Conservation (phyloP, 2,113 vertebrate genomes). For the Carassius gibelio region DNA sequence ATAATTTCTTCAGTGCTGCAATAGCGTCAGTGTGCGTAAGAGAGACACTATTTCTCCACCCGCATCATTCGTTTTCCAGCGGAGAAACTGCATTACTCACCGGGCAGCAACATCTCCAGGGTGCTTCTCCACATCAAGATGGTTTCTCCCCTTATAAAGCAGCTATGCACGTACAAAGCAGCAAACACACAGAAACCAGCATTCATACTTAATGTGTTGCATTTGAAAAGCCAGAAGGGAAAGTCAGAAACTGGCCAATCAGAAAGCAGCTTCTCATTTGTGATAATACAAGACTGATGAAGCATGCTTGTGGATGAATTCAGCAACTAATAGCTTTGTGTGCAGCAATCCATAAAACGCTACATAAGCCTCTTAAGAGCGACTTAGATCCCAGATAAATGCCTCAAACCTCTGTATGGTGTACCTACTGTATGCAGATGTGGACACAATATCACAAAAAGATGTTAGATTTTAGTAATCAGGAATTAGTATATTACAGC, state of each 20-base stretch:
- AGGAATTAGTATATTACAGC: not conserved
- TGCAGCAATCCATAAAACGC: conserved; percentile 37
- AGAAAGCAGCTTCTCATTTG: not conserved
- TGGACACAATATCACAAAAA: not conserved
- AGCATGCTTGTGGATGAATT: conserved; percentile 15
- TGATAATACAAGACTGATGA: conserved; percentile 16
- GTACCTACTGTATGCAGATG: not conserved
- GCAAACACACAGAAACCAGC: not conserved
- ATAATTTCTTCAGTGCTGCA: conserved; percentile 2
- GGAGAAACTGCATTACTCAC: conserved; percentile 36
- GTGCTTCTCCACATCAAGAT: not conserved
- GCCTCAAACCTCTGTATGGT: not conserved
- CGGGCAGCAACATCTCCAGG: conserved; percentile 9
- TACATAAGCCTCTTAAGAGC: conserved; percentile 36
- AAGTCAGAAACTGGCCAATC: conserved; percentile 20
- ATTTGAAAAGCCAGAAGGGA: not conserved
- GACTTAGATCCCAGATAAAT: conserved; percentile 34
- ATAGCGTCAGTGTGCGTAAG: not conserved
- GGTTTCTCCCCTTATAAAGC: not conserved
- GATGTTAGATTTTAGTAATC: not conserved
- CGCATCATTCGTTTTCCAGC: not conserved
- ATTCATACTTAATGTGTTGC: conserved; percentile 16
- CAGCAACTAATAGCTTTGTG: conserved; percentile 29
- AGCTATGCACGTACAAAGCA: not conserved
- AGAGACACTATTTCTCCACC: conserved; percentile 9